Evolutionary conservation across 2,797 vertebrate genomes (phyloP), one percentile per base, ranked within the genome.

Genomic region (Thunnus albacares): DNA sequence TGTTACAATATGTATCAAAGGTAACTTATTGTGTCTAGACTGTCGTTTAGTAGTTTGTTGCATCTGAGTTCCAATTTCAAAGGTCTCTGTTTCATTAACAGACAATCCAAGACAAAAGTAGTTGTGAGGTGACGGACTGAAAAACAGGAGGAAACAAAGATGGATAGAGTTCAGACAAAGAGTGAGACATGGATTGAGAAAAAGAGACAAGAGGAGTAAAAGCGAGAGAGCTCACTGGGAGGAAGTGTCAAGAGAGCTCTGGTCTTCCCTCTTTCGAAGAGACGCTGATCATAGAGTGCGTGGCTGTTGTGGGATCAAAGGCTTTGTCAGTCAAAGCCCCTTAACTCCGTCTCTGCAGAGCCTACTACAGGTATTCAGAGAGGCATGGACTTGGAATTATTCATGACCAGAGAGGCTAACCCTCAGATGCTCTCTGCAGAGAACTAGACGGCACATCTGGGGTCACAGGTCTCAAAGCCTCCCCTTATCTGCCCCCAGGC

Each of bases 291-390:
- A 92, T 93, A 87, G 89, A 89, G 85, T 82, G 81, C 80, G 66
- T 90, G 84, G 88, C 89, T 91, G 87, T 88, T 89, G 84, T 72
- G 87, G 90, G 93, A 94, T 94, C 90, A 94, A 94, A 94, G 90
- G 93, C 92, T 95, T 94, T 94, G 93, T 94, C 92, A 87, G 93
- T 92, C 92, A 93, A 92, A 94, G 88, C 90, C 89, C 90, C 88
- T 88, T 77, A 84, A 90, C 91, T 93, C 84, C n/a, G 83, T 81
- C 81, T 93, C 85, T 7, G 49, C 85, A 87, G 79, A 91, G 81
- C 84, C n/a, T 70, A 88, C 88, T 87, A 74, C 84, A 92, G 89
- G 90, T 93, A 84, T 82, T 88, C 75, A 64, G 80, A 75, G 79
- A 91, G 78, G 73, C 81, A 57, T 71, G 77, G 82, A 82, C 53